Evolutionary conservation across 1,140 invertebrate genomes (phyloP), one percentile per base, ranked within the genome.

Genomic region (Coelopa frigida): DNA sequence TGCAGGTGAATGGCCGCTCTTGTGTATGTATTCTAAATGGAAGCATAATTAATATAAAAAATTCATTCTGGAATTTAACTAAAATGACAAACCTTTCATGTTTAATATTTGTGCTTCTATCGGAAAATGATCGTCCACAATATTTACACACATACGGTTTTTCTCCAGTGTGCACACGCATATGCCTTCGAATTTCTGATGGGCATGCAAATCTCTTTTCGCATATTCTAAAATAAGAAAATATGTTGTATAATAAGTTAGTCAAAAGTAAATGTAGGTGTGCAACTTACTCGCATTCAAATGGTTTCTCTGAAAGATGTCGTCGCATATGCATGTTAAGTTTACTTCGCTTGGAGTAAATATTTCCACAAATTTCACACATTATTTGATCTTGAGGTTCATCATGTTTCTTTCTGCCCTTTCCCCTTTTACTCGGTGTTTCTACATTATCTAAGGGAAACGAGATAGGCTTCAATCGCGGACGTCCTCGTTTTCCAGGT

Each of bases 41-140:
- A 35, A 17, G 1, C 15, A 10, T 42, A 38, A 7, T 23, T 29
- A 3, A 14, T 27, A 47, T 38, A 50, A 21, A 29, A 3, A 6
- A 6, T 26, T 15, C 18, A 31, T 44, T 11, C 20, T 40, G 29
- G 39, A 10, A 36, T 15, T 14, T 32, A 10, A n/a, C n/a, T n/a
- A n/a, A n/a, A n/a, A 20, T 11, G 11, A 20, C 3, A 23, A 27
- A 72, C 76, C 76, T 72, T 58, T 78, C 76, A 44, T 78, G 76
- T 27, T 77, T 75, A 56, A 78, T 75, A 27, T 76, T 67, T 4
- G 73, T 75, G 40, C 76, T 76, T 48, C 75, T 76, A 65, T 78
- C 76, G 0, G 80, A 80, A 67, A 87, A 87, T 18, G 78, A 69
- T n/a, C 83, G 72, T 38, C 80, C 73, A 62, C 84, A 87, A n/a